These are phyloP conservation scores for Trinorchestia longiramus DNA, from an alignment of 1,140 invertebrate genomes.

Conservation along the genomic window DNA sequence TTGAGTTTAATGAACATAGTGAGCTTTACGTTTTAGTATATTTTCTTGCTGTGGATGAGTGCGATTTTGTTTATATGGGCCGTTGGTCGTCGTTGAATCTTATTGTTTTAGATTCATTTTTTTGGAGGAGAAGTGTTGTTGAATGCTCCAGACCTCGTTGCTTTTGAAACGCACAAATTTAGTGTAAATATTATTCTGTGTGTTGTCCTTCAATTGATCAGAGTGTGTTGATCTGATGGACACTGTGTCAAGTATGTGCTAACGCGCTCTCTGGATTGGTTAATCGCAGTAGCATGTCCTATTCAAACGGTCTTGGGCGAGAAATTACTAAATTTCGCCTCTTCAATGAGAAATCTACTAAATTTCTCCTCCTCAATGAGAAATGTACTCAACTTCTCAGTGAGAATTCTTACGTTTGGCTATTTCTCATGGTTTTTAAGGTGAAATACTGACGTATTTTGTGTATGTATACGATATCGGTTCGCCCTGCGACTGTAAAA, in stretches of 20 bases:
- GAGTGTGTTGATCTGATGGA: not conserved
- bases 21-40: not conserved
- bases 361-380: too few species aligned
- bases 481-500: not conserved
- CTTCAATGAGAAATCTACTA: too few species aligned
- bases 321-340: too few species aligned
- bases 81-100: not conserved
- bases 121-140: not conserved
- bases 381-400: too few species aligned
- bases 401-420: too few species aligned
- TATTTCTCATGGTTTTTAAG: too few species aligned
- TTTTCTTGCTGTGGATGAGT: not conserved
- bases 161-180: not conserved
- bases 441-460: too few species aligned
- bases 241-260: not conserved
- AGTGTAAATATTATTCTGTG: not conserved
- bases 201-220: not conserved
- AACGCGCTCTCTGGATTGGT: not conserved
- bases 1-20: not conserved
- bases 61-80: not conserved
- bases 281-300: not conserved
- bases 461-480: not conserved
- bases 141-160: not conserved
- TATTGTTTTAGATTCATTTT: not conserved
- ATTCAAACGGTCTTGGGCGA: too few species aligned